Evolutionary conservation across 2,797 vertebrate species (phyloP).

Genomic region (Hoplostethus mediterraneus): DNA sequence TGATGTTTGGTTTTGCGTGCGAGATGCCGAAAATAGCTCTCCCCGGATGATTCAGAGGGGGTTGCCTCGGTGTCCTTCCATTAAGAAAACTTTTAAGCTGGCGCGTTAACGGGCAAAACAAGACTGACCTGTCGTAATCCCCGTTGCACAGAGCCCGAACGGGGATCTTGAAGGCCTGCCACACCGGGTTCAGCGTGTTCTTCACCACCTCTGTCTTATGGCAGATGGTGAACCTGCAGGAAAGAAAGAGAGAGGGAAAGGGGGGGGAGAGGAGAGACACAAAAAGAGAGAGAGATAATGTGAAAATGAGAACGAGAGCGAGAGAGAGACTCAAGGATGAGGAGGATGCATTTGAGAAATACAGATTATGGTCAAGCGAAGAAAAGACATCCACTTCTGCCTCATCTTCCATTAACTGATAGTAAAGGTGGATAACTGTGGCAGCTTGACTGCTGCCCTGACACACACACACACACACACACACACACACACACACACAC

Average conservation of each 20-base stretch:
- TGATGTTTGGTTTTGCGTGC: constrained; percentile 16
- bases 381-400: background rate
- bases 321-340: background rate
- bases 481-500: constrained; percentile 25
- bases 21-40: constrained; percentile 5
- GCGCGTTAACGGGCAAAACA: background rate
- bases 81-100: background rate
- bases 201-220: constrained; percentile 96
- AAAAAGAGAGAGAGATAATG: background rate
- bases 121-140: constrained; percentile 90
- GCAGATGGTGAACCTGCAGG: constrained; percentile 91
- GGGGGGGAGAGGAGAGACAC: background rate
- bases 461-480: constrained; percentile 19
- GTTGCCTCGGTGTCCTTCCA: background rate
- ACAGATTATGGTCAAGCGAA: background rate
- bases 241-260: constrained; percentile 5
- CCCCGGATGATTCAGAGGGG: background rate
- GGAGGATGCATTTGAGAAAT: background rate
- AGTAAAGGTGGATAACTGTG: background rate
- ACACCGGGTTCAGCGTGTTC: constrained; percentile 94
- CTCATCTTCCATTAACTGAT: constrained; percentile 3
- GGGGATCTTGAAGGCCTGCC: constrained; percentile 95
- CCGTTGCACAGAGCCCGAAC: constrained; percentile 94
- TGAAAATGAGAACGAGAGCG: background rate
- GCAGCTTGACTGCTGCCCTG: background rate